Percentiles rank a stretch among this genome's conserved stretches.
These are phyloP conservation scores for Gonioctena quinquepunctata DNA, from an alignment of 1,140 invertebrate species.

Conservation along the genomic window DNA sequence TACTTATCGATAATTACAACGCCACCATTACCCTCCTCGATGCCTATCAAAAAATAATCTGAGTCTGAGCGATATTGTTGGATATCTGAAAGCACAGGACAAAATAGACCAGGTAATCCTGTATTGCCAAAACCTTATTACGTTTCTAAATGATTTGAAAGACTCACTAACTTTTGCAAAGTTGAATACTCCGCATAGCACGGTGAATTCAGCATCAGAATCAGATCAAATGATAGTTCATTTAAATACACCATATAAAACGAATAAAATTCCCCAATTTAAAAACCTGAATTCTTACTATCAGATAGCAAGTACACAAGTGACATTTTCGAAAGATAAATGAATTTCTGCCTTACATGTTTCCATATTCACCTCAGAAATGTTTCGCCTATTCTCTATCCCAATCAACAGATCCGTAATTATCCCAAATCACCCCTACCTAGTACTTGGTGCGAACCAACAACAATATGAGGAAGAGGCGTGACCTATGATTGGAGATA, in stretches of 20 bases:
- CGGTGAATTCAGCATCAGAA: not conserved
- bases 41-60: not conserved
- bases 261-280: not conserved
- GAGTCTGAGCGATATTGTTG: not conserved
- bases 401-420: not conserved
- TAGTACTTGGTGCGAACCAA: not conserved
- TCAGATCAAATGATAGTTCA: not conserved
- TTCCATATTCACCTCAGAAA: not conserved
- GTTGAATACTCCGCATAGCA: not conserved
- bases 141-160: not conserved
- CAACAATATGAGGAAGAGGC: not conserved
- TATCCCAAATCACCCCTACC: not conserved
- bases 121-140: not conserved
- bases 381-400: not conserved
- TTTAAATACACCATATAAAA: not conserved
- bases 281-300: not conserved
- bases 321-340: not conserved
- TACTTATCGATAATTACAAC: slow-evolving; percentile 7
- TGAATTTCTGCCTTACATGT: not conserved
- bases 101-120: not conserved
- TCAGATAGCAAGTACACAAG: not conserved
- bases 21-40: not conserved
- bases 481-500: too few relatives aligned
- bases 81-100: not conserved
- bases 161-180: not conserved